These are phyloP conservation scores for Coelopa pilipes DNA, from an alignment of 2,888 invertebrate genomes.

Conservation along the genomic window DNA sequence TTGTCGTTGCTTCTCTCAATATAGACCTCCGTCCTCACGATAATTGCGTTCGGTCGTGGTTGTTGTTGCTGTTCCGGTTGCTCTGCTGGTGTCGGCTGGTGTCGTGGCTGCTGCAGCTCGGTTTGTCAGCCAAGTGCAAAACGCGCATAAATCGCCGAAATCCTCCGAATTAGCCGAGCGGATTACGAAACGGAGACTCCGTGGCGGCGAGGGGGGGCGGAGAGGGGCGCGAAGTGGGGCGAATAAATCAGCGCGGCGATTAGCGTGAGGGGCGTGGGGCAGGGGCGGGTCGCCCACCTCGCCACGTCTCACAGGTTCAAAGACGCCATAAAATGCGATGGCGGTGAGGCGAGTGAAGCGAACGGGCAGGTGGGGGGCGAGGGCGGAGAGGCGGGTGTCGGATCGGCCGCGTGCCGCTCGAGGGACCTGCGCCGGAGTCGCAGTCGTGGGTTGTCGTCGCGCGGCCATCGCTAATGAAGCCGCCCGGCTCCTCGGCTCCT, in stretches of 20 bases:
- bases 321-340: background rate
- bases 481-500: no score
- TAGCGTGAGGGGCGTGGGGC: background rate
- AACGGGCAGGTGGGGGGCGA: background rate
- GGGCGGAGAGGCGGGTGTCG: background rate
- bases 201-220: background rate
- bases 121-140: constrained; percentile 23
- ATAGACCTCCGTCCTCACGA: no score
- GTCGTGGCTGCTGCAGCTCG: no score
- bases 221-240: background rate
- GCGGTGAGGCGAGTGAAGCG: background rate
- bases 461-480: no score
- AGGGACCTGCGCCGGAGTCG: no score
- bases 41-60: no score
- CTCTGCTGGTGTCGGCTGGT: no score
- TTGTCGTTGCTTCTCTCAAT: no score
- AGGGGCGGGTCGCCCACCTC: background rate
- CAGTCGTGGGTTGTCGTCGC: no score
- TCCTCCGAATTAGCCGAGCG: constrained; percentile 2
- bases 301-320: constrained; percentile 1
- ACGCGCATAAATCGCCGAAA: constrained; percentile 18
- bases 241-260: constrained; percentile 24
- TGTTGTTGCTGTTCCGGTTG: no score
- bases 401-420: background rate
- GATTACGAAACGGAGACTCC: background rate